Percentiles rank a stretch among this genome's conserved stretches.
Evolutionary conservation across 2,113 vertebrate species (phyloP).

Genomic region (Oreochromis tanganicae): DNA sequence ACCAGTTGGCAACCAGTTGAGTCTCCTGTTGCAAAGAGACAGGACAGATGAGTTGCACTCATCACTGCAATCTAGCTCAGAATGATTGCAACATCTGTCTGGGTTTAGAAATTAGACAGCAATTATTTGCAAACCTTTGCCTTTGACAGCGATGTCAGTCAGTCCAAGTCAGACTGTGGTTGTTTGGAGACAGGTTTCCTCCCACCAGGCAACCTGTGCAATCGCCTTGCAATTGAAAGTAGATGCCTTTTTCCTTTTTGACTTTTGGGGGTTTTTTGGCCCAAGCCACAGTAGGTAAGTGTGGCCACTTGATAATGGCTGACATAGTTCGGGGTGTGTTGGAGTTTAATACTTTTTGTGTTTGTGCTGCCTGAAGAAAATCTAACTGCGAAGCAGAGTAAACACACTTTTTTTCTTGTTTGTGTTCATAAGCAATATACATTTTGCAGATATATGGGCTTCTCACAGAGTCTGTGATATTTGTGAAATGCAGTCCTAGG

Average conservation of each 20-base stretch:
- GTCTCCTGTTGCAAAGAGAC: neutral
- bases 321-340: neutral
- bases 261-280: neutral
- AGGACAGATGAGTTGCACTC: neutral
- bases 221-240: neutral
- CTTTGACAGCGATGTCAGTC: neutral
- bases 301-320: neutral
- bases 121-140: neutral
- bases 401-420: neutral
- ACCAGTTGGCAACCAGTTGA: neutral
- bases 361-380: neutral
- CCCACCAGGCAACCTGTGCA: neutral
- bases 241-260: neutral
- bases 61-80: neutral
- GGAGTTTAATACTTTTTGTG: neutral
- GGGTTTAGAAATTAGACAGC: neutral
- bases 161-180: neutral
- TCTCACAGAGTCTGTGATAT: neutral
- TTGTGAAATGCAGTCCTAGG: slow-evolving; percentile 5
- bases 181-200: neutral
- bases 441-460: neutral
- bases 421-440: neutral
- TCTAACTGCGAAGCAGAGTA: neutral
- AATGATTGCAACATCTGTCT: neutral
- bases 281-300: neutral